phyloP scores from a whole-genome alignment of 1,140 invertebrate species.

The Aradophagus sp. region DNA sequence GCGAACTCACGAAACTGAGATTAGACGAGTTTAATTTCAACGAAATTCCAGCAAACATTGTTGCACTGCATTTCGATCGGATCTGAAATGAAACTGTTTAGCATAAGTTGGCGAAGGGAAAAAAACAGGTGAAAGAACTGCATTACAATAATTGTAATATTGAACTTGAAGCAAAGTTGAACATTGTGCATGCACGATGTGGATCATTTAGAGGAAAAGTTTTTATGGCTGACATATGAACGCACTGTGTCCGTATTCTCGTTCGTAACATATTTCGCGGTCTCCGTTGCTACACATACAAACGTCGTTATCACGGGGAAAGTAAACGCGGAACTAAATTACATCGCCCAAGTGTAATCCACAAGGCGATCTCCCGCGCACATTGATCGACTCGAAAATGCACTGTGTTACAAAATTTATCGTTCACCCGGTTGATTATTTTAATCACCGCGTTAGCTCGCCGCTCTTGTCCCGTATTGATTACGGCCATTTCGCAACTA shows the following conservation, averaged over 20 bases:
- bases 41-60: conserved; percentile 10
- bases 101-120: background rate
- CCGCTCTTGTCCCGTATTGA: no score
- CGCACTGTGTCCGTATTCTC: conserved; percentile 13
- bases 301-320: conserved; percentile 53
- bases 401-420: conserved; percentile 13
- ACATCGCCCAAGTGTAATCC: conserved; percentile 26
- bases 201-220: conserved; percentile 3
- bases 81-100: conserved; percentile 6
- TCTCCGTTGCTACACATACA: conserved; percentile 10
- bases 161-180: background rate
- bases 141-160: conserved; percentile 3
- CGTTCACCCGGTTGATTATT: no score
- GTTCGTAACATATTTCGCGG: conserved; percentile 37
- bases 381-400: conserved; percentile 19
- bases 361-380: conserved; percentile 9
- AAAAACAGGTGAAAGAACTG: no score
- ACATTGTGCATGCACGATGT: background rate
- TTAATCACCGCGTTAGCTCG: no score
- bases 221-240: conserved; percentile 21
- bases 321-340: conserved; percentile 60
- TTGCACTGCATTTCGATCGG: conserved; percentile 3
- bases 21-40: conserved; percentile 3
- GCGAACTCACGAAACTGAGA: conserved; percentile 9
- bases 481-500: no score